Evolutionary conservation across 1,140 invertebrate genomes (phyloP).

Genomic region (Lanistes nyassanus): DNA sequence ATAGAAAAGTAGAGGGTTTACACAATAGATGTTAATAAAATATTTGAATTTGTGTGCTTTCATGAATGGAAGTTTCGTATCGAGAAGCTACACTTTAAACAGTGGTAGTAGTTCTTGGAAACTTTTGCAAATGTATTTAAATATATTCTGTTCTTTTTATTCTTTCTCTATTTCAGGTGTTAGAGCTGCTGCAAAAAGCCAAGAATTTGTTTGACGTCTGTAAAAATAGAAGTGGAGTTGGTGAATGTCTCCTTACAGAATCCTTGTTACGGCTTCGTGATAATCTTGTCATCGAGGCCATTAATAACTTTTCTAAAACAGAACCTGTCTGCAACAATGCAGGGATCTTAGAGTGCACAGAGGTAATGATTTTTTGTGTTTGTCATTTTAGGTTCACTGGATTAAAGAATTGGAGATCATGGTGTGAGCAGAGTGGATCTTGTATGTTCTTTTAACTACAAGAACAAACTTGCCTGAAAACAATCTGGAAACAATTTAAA

Average conservation of each 20-base stretch:
- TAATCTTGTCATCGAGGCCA: neutral
- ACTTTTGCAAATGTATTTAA: neutral
- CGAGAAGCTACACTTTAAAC: neutral
- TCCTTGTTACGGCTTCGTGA: neutral
- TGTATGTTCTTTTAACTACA: too few relatives aligned
- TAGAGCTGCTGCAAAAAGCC: constrained; percentile 4
- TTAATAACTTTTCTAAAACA: neutral
- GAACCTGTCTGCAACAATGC: constrained; percentile 1
- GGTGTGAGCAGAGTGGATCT: too few relatives aligned
- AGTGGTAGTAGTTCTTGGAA: neutral
- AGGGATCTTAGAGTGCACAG: constrained; percentile 2
- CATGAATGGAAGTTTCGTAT: too few relatives aligned
- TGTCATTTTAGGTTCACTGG: too few relatives aligned
- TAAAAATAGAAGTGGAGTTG: constrained; percentile 11
- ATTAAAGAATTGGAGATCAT: too few relatives aligned
- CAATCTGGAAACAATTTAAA: too few relatives aligned
- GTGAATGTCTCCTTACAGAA: constrained; percentile 8
- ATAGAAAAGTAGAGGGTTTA: too few relatives aligned
- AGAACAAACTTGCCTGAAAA: too few relatives aligned
- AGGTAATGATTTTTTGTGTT: constrained; percentile 12
- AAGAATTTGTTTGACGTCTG: constrained; percentile 5
- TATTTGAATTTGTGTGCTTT: too few relatives aligned
- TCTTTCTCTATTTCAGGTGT: neutral
- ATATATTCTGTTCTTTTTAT: neutral
- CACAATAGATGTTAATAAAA: too few relatives aligned